Percentiles rank a stretch among this genome's conserved stretches.
These are phyloP conservation scores for Zaprionus tsacasi DNA, from an alignment of 1,140 invertebrate species.

Conservation along the genomic window DNA sequence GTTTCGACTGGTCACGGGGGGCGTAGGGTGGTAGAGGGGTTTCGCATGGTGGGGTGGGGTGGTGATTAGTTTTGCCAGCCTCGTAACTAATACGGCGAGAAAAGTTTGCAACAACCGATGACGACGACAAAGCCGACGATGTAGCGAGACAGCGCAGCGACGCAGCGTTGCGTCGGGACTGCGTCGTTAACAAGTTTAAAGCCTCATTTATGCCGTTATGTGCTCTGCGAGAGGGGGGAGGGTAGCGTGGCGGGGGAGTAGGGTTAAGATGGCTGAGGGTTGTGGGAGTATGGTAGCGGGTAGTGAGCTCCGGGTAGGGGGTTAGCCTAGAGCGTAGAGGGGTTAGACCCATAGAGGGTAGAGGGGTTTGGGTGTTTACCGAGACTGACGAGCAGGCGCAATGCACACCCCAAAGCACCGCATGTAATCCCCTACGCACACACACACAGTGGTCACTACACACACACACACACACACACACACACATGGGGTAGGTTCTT, in stretches of 20 bases:
- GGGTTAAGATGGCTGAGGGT: no score
- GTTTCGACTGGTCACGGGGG: constrained; percentile 1
- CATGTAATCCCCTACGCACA: constrained; percentile 48
- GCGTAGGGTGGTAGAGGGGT: background rate
- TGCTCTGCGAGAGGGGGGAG: constrained; percentile 21
- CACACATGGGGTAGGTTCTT: constrained; percentile 26
- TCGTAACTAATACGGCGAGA: constrained; percentile 44
- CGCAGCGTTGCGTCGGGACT: background rate
- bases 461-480: background rate
- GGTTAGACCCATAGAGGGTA: background rate
- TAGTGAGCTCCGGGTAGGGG: no score
- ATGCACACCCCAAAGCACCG: constrained; percentile 4
- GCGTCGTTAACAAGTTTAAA: constrained; percentile 76
- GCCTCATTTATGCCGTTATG: constrained; percentile 80
- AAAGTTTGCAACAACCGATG: constrained; percentile 39
- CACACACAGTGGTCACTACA: constrained; percentile 3
- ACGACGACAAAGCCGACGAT: background rate
- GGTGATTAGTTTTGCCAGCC: constrained; percentile 31
- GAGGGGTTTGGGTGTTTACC: constrained; percentile 20
- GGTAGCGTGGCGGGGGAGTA: no score
- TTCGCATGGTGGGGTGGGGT: no score
- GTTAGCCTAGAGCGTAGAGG: no score
- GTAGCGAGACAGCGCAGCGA: background rate
- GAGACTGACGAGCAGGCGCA: constrained; percentile 59
- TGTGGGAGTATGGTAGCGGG: no score